Percentiles rank a stretch among this genome's conserved stretches.
These are phyloP conservation scores for Trichogramma dendrolimi DNA, from an alignment of 2,888 invertebrate genomes.

Conservation along the genomic window DNA sequence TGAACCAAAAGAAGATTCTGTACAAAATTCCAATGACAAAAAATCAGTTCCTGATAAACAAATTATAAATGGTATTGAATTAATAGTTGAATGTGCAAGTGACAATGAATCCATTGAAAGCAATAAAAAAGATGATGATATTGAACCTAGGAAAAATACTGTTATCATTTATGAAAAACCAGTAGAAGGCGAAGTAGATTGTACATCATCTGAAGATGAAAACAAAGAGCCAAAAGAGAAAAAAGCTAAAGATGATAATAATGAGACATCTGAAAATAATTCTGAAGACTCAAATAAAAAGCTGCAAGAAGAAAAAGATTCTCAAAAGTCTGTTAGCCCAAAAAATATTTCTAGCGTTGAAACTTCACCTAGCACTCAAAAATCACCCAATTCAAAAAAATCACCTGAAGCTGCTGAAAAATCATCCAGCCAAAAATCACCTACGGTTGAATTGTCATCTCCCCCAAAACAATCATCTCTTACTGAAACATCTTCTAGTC, in stretches of 20 bases:
- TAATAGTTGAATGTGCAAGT: constrained; percentile 48
- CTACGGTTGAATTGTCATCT: too few relatives aligned
- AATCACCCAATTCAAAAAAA: neutral
- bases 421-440: neutral
- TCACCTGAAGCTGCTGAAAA: neutral
- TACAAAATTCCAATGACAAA: constrained; percentile 25
- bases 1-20: neutral
- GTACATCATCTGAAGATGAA: constrained; percentile 40
- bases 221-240: constrained; percentile 31
- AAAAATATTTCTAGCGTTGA: too few relatives aligned
- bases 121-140: constrained; percentile 35
- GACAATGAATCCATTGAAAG: constrained; percentile 42
- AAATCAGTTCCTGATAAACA: constrained; percentile 29
- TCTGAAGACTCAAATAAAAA: constrained; percentile 26
- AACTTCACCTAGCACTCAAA: constrained; percentile 29
- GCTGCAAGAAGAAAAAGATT: too few relatives aligned
- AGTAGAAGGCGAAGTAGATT: constrained; percentile 47
- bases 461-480: too few relatives aligned
- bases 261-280: constrained; percentile 5
- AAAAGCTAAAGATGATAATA: constrained; percentile 13
- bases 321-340: too few relatives aligned
- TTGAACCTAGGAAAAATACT: constrained; percentile 41
- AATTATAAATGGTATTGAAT: constrained; percentile 45
- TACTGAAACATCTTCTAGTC: constrained; percentile 3
- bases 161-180: constrained; percentile 45